These are phyloP conservation scores for Asobara japonica DNA, from an alignment of 1,140 invertebrate species.

Conservation along the genomic window DNA sequence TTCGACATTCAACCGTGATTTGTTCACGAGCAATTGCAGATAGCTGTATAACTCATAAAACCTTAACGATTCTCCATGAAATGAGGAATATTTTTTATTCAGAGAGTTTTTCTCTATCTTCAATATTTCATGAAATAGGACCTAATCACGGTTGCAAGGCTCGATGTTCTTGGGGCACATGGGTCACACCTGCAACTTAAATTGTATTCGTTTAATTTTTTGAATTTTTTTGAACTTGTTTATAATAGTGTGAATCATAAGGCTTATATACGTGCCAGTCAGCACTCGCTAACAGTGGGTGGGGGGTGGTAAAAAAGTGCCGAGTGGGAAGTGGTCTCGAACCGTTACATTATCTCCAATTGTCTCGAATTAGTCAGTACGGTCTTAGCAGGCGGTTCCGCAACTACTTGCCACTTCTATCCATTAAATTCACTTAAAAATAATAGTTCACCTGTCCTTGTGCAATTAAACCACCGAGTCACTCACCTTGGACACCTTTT, in stretches of 20 bases:
- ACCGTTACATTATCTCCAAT: conserved; percentile 61
- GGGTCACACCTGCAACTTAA: no score
- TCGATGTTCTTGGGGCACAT: no score
- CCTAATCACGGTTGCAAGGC: no score
- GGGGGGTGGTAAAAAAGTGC: neutral
- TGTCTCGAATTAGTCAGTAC: conserved; percentile 62
- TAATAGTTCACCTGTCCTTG: neutral
- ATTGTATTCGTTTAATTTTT: neutral
- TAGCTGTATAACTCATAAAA: no score
- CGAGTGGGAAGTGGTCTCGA: conserved; percentile 50
- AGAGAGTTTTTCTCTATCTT: no score
- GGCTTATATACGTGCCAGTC: neutral
- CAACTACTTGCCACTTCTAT: conserved; percentile 24
- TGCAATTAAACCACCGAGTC: neutral
- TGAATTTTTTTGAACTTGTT: neutral
- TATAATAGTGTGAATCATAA: neutral
- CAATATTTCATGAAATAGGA: no score
- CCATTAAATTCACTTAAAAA: neutral
- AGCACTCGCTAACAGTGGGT: neutral
- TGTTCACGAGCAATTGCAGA: no score
- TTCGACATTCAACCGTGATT: no score
- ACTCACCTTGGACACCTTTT: neutral
- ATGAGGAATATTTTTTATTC: no score
- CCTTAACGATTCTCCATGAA: no score
- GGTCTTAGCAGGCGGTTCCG: conserved; percentile 40